Conservation (phyloP, 2,797 vertebrate species). For the Lagodon rhomboides region DNA sequence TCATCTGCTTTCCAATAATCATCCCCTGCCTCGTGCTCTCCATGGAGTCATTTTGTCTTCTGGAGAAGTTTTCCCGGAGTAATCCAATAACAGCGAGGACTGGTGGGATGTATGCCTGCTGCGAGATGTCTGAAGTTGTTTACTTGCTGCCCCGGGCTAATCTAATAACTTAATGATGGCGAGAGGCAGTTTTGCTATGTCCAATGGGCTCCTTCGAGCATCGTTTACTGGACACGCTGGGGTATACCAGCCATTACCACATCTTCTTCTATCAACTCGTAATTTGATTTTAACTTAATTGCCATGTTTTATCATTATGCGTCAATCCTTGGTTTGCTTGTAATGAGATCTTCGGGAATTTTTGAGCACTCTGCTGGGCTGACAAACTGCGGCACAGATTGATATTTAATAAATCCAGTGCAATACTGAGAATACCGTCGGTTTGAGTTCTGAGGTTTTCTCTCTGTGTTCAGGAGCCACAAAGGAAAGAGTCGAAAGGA, state of each 20-base stretch:
- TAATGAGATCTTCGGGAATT: conserved; percentile 70
- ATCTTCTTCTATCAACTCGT: conserved; percentile 78
- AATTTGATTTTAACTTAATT: conserved; percentile 80
- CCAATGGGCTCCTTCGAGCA: conserved; percentile 80
- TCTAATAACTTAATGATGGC: conserved; percentile 85
- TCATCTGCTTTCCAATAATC: conserved; percentile 72
- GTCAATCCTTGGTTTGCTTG: conserved; percentile 66
- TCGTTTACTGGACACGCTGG: conserved; percentile 77
- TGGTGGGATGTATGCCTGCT: conserved; percentile 64
- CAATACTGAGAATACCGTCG: conserved; percentile 53
- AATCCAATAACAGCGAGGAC: conserved; percentile 78
- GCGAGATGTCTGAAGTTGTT: conserved; percentile 81
- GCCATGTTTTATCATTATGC: conserved; percentile 76
- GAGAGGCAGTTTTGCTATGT: conserved; percentile 75
- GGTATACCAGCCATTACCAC: conserved; percentile 76
- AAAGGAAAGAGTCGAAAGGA: conserved; percentile 30
- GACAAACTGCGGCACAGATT: conserved; percentile 63
- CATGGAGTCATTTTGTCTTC: conserved; percentile 77
- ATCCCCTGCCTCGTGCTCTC: conserved; percentile 66
- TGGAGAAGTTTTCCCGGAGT: conserved; percentile 74
- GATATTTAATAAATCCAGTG: conserved; percentile 60
- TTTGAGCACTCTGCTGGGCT: conserved; percentile 51
- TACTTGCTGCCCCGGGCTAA: conserved; percentile 77
- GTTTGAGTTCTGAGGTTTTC: conserved; percentile 51
- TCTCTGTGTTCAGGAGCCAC: conserved; percentile 32